phyloP scores from a whole-genome alignment of 2,113 vertebrate genomes.

The Rhadina sibilatrix region DNA sequence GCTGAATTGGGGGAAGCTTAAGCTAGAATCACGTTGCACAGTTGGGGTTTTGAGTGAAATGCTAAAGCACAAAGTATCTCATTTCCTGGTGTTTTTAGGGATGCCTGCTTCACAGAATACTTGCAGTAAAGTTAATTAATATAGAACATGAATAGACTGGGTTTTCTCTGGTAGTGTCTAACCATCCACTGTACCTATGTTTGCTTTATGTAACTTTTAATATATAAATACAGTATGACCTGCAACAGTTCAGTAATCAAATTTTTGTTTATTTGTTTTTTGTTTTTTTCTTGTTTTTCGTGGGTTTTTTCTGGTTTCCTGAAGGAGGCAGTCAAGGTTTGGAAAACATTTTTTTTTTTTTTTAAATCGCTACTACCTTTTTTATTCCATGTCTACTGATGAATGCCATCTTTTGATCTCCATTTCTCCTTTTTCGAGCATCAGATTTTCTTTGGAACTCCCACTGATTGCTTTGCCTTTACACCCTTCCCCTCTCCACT shows the following conservation, averaged over 20 bases:
- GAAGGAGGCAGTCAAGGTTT: constrained; percentile 96
- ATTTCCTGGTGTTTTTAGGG: not conserved
- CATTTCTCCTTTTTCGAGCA: constrained; percentile 34
- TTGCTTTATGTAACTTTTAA: constrained; percentile 3
- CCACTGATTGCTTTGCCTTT: constrained; percentile 54
- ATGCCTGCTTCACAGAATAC: not conserved
- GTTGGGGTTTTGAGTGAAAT: not conserved
- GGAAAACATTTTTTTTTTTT: constrained; percentile 66
- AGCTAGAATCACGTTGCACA: not conserved
- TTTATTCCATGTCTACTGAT: constrained; percentile 47
- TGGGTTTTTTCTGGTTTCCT: constrained; percentile 73
- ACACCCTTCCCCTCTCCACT: constrained; percentile 39
- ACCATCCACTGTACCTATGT: not conserved
- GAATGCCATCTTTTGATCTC: constrained; percentile 56
- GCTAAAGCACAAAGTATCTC: not conserved
- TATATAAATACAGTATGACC: not conserved
- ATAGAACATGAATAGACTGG: not conserved
- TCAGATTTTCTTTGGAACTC: constrained; percentile 34
- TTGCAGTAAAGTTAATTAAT: not conserved
- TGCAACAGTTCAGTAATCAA: constrained; percentile 62
- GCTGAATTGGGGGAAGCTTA: not conserved
- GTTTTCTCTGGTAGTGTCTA: not conserved
- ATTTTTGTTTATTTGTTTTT: constrained; percentile 43
- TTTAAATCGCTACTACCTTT: constrained; percentile 33
- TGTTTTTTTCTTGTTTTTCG: constrained; percentile 41